Conservation (phyloP, 2,113 vertebrate species). For the Gopherus evgoodei region DNA sequence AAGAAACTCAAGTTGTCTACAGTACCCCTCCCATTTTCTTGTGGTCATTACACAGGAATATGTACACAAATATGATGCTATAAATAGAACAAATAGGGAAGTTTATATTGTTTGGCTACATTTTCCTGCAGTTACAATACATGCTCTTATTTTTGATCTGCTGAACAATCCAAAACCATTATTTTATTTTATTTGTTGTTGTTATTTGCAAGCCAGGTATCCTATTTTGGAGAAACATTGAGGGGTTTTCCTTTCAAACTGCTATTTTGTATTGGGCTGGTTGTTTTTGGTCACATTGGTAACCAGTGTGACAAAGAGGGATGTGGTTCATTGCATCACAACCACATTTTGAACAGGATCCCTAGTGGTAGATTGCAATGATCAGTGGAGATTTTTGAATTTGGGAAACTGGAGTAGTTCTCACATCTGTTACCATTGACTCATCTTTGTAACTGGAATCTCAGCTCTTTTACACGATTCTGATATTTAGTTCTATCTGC, state of each 20-base stretch:
- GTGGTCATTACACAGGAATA: constrained; percentile 11
- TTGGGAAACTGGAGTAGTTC: constrained; percentile 1
- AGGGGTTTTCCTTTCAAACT: constrained; percentile 35
- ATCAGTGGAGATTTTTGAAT: neutral
- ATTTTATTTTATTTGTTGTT: constrained; percentile 19
- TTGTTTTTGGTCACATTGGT: constrained; percentile 49
- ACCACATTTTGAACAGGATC: constrained; percentile 16
- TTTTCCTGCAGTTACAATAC: constrained; percentile 57
- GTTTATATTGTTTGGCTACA: constrained; percentile 44
- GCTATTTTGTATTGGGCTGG: constrained; percentile 45
- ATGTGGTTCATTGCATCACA: constrained; percentile 38
- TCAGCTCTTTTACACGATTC: neutral
- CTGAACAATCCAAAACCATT: constrained; percentile 30
- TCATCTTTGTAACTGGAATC: constrained; percentile 45
- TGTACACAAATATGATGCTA: constrained; percentile 13
- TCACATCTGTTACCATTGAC: neutral
- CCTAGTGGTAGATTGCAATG: neutral
- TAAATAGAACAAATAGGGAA: constrained; percentile 42
- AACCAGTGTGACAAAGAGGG: constrained; percentile 55
- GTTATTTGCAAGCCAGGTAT: constrained; percentile 43
- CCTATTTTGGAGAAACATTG: constrained; percentile 28
- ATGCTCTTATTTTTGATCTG: constrained; percentile 56
- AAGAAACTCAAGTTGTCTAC: neutral
- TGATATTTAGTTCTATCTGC: neutral
- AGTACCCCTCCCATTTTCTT: constrained; percentile 39